Evolutionary conservation across 2,888 invertebrate genomes (phyloP).

Genomic region (Hermodice carunculata): DNA sequence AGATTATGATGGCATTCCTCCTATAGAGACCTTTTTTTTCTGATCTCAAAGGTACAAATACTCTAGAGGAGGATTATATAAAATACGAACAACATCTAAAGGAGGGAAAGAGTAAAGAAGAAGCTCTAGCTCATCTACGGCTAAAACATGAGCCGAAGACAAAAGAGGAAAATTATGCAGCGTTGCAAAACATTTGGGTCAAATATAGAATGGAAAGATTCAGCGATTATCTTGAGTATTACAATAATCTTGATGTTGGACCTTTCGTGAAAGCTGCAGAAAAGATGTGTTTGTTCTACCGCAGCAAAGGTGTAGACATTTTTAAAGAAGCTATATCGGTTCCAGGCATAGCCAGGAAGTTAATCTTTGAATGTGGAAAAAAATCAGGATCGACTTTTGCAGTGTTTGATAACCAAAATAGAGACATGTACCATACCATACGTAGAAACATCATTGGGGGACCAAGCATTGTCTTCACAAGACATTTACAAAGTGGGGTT

Average conservation of each 20-base stretch:
- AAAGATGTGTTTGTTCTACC: not conserved
- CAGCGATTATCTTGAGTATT: not conserved
- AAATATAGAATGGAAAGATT: not conserved
- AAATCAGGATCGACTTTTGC: not conserved
- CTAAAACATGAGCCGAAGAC: not conserved
- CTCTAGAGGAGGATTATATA: not conserved
- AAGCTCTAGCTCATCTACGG: not conserved
- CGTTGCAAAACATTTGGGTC: not conserved
- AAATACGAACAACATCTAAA: too few species aligned
- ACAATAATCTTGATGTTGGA: conserved; percentile 6
- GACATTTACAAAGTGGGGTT: not conserved
- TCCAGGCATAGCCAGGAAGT: not conserved
- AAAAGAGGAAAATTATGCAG: not conserved
- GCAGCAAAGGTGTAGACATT: not conserved
- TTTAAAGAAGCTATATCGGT: conserved; percentile 8
- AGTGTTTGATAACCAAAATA: not conserved
- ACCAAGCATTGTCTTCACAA: not conserved
- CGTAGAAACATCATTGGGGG: too few species aligned
- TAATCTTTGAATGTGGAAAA: not conserved
- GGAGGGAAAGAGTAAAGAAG: too few species aligned
- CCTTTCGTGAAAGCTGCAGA: conserved; percentile 5
- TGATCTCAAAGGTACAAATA: not conserved
- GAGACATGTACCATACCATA: not conserved
- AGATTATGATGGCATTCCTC: not conserved
- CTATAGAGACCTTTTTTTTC: conserved; percentile 3